phyloP scores from a whole-genome alignment of 2,113 vertebrate species.

The Origma solitaria region DNA sequence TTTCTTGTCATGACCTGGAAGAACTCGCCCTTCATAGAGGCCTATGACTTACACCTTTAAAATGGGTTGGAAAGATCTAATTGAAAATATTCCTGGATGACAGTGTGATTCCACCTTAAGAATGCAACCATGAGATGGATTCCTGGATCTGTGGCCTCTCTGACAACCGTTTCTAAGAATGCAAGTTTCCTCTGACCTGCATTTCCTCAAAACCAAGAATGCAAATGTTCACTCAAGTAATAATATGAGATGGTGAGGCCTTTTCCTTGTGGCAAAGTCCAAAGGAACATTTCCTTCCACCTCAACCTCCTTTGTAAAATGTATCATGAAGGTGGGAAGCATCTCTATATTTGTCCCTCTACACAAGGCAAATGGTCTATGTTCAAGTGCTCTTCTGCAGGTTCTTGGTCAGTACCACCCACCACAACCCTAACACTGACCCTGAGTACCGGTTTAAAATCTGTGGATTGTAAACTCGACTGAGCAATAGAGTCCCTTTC shows the following conservation, averaged over 20 bases:
- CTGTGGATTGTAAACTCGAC: neutral
- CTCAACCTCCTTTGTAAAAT: neutral
- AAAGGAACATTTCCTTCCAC: neutral
- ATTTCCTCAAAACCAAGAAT: conserved; percentile 9
- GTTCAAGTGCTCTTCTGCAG: neutral
- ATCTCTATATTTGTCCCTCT: neutral
- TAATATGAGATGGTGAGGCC: neutral
- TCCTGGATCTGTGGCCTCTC: neutral
- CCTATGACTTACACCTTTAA: neutral
- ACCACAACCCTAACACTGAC: neutral
- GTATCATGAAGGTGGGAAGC: neutral
- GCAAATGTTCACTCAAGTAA: neutral
- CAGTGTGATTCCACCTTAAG: neutral
- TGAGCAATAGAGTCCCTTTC: neutral
- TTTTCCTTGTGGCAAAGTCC: neutral
- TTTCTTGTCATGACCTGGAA: neutral
- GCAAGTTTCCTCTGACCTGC: neutral
- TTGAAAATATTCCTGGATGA: neutral
- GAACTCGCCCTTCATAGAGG: neutral
- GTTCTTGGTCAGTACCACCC: neutral
- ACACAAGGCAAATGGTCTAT: neutral
- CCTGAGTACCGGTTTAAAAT: neutral
- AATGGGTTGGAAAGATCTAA: neutral
- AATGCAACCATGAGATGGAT: neutral
- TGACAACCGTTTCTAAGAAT: neutral